Evolutionary conservation across 2,797 vertebrate genomes (phyloP), one percentile per base, ranked within the genome.

Genomic region (Tokudaia muenninki): DNA sequence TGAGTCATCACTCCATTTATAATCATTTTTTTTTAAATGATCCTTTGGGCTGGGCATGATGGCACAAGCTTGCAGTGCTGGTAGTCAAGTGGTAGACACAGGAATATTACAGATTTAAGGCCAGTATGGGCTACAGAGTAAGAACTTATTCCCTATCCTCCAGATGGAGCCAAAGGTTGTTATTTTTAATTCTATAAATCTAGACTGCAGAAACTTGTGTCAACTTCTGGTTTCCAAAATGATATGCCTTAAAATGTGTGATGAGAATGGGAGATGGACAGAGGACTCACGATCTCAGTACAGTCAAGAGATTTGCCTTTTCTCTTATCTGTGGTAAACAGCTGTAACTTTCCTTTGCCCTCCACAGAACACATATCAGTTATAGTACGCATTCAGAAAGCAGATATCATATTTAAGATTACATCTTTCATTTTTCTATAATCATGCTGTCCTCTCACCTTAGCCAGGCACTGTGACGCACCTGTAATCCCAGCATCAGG

Each of bases 171-270:
- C 3, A 44, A 89, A 61, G 13, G 37, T 63, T 63, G 26, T 44
- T 87, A 13, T 41, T 94, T 86, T 95, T 80, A 95, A 92, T 90
- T 90, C 75, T 90, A 29, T 34, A 74, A 81, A 80, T 81, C 47
- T 24, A n/a, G 77, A 67, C 55, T 52, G 22, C 67, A 91, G 59
- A 87, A 96, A 77, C 89, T 8, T 61, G 83, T 22, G 50, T 9
- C 77, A 87, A 21, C 4, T 52, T 90, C 78, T 79, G 29, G n/a
- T 59, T 95, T 94, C 24, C 34, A n/a, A 90, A n/a, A 72, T 78
- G 31, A 74, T 22, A 81, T 0, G 22, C 14, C 52, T 26, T 63
- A 59, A 91, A 67, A 57, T 74, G 4, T 79, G 70, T 59, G 65
- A 79, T 16, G 37, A 77, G 50, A 80, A 57, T 80, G 10, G 74